Evolutionary conservation across 2,797 vertebrate genomes (phyloP), one percentile per base, ranked within the genome.

Genomic region (Heteromormyrus szaboi): DNA sequence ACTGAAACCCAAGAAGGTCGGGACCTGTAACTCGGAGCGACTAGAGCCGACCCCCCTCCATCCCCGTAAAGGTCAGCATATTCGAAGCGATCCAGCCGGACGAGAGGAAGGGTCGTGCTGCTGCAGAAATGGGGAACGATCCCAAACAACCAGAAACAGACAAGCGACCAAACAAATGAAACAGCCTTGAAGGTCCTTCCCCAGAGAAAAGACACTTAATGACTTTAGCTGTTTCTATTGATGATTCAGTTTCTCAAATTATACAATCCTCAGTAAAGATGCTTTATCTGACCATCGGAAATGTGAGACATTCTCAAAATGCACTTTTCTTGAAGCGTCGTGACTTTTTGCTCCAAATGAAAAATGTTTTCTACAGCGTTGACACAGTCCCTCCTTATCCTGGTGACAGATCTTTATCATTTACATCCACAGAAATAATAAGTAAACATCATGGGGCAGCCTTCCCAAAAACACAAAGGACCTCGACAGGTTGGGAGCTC

Each of bases 1-100:
- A 94, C 93, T 91, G 94, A 89, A 96, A 95, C 95, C 94, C 94
- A 95, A 95, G 95, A 96, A 96, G 96, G 95, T 96, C 95, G 95
- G 94, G 95, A 96, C 96, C 96, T 96, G 96, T 95, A 95, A 95
- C 95, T 94, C 94, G 92, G 94, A 94, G 92, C 93, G 92, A 90
- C 92, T 92, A 93, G 96, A 95, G 95, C 94, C 92, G 93, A 93
- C 94, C 90, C 94, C 94, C 91, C 94, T 94, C 86, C 1, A 94
- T 94, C 95, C 91, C 90, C 94, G 94, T 96, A 97, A 97, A 97
- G 96, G 96, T 96, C 96, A 96, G 92, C 0, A 72, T 93, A 91
- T 96, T 96, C 95, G 93, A 90, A 91, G 79, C 94, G 90, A 89
- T 93, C 94, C 95, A 93, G 91, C 90, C 93, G 91, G 89, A 22